Evolutionary conservation across 2,113 vertebrate species (phyloP).

Genomic region (Miniopterus natalensis): DNA sequence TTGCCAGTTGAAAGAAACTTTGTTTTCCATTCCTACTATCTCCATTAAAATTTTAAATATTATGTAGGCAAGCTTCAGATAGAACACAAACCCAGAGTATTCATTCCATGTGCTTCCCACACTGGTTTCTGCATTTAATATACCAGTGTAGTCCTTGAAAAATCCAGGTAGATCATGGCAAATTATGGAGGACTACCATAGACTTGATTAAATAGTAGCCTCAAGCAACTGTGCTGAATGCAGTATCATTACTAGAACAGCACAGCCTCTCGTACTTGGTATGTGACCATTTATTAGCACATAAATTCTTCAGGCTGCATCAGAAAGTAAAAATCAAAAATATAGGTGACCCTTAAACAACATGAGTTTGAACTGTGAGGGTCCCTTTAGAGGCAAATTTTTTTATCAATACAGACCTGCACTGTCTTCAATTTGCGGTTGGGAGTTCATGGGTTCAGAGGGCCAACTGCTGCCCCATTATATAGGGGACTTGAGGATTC

Average conservation of each 20-base stretch:
- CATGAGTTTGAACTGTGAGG: not conserved
- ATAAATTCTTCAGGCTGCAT: not conserved
- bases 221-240: not conserved
- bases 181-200: not conserved
- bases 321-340: not conserved
- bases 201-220: not conserved
- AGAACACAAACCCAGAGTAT: not conserved
- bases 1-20: not conserved
- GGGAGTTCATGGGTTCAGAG: not conserved
- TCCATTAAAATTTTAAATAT: conserved; percentile 23
- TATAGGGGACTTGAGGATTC: not conserved
- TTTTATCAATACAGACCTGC: not conserved
- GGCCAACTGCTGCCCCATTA: not conserved
- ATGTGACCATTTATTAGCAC: not conserved
- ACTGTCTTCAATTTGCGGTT: no score
- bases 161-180: not conserved
- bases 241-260: not conserved
- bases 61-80: not conserved
- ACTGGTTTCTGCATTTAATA: not conserved
- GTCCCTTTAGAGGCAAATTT: not conserved
- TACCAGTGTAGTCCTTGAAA: not conserved
- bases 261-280: not conserved
- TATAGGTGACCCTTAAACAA: not conserved
- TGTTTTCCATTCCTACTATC: not conserved
- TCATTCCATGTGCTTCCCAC: not conserved